phyloP scores from a whole-genome alignment of 2,113 vertebrate genomes.

The Antidorcas marsupialis region DNA sequence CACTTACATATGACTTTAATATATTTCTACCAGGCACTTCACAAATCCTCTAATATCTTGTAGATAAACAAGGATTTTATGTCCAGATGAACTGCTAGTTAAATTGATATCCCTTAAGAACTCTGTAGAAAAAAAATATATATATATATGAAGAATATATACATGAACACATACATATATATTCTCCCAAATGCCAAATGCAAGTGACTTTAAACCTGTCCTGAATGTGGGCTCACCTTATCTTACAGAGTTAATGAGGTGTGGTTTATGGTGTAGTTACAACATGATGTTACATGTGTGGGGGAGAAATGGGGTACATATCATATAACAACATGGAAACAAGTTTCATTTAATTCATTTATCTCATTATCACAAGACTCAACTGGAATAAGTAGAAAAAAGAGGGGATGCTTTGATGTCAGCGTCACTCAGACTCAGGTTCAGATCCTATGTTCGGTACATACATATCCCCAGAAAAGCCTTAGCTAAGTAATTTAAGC shows the following conservation, averaged over 20 bases:
- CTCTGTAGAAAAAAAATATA: neutral
- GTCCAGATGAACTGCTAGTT: neutral
- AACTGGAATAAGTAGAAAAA: neutral
- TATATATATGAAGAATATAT: neutral
- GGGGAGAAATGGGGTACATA: neutral
- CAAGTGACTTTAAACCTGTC: neutral
- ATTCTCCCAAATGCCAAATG: neutral
- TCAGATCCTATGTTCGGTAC: neutral
- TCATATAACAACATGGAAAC: neutral
- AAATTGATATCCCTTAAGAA: neutral
- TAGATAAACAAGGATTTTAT: neutral
- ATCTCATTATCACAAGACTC: neutral
- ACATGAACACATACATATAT: neutral
- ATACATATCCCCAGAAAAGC: neutral
- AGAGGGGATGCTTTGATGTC: accelerated
- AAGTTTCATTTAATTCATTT: neutral
- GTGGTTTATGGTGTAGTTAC: neutral
- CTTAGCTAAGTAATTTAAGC: neutral
- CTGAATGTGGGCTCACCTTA: neutral
- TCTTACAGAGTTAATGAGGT: neutral
- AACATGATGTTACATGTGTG: neutral
- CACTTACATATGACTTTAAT: neutral
- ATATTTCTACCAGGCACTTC: neutral
- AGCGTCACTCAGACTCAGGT: neutral
- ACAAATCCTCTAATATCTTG: neutral